A percentile compares a stretch with the other conserved stretches of the same genome.
Conservation (phyloP, 2,113 vertebrate genomes). For the Ptilonorhynchus violaceus region DNA sequence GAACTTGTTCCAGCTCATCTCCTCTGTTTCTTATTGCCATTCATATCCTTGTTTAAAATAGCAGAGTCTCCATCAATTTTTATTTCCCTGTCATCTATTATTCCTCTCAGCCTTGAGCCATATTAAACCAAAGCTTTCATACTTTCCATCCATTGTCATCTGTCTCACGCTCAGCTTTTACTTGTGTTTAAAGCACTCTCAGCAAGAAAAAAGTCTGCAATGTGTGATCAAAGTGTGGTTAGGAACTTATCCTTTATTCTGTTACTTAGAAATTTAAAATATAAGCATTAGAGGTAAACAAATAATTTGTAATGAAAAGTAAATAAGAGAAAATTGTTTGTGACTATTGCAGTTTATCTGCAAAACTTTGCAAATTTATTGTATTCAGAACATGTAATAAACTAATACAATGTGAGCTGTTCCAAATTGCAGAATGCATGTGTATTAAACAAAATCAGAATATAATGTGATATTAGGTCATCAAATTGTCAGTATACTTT, state of each 20-base stretch:
- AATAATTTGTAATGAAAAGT: neutral
- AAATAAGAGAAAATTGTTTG: neutral
- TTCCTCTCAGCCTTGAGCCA: slow-evolving; percentile 8
- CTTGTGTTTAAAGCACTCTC: neutral
- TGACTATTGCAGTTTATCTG: neutral
- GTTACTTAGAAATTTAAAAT: neutral
- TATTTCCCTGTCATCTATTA: slow-evolving; percentile 42
- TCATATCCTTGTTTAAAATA: slow-evolving; percentile 46
- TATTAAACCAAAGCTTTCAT: slow-evolving; percentile 39
- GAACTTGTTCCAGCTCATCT: slow-evolving; percentile 20
- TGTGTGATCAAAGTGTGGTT: neutral
- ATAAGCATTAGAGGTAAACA: neutral
- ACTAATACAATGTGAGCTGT: neutral
- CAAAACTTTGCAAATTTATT: neutral
- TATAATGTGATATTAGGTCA: neutral
- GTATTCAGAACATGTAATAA: neutral
- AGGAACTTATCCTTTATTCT: neutral
- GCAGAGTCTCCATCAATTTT: slow-evolving; percentile 28
- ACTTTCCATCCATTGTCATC: slow-evolving; percentile 31
- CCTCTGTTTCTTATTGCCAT: slow-evolving; percentile 24
- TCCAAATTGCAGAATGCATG: neutral
- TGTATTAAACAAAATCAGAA: neutral
- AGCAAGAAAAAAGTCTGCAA: neutral
- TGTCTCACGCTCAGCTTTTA: neutral
- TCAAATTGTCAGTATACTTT: neutral